Conservation (phyloP, 2,888 invertebrate genomes). For the Autographa gamma region DNA sequence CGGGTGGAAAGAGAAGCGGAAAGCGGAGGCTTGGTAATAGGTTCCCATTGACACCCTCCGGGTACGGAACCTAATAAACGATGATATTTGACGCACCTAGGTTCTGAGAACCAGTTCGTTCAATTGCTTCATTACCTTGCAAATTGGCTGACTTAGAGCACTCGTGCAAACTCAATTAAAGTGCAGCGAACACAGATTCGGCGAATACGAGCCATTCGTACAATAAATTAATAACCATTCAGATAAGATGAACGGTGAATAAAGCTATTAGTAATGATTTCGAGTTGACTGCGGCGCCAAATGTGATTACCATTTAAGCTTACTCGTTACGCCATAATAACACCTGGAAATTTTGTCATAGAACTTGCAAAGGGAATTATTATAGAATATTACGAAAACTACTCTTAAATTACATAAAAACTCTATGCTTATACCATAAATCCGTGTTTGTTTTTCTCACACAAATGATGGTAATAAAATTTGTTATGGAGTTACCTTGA, state of each 20-base stretch:
- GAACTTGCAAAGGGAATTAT: conserved; percentile 17
- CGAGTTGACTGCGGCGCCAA: conserved; percentile 36
- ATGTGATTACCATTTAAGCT: conserved; percentile 50
- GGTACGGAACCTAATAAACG: no score
- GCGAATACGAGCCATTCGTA: conserved; percentile 10
- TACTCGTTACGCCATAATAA: conserved; percentile 43
- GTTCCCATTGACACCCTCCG: no score
- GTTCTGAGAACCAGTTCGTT: conserved; percentile 13
- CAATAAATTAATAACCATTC: conserved; percentile 31
- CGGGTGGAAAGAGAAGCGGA: no score
- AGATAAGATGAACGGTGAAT: conserved; percentile 41
- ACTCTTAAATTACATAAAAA: neutral
- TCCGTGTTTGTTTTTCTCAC: no score
- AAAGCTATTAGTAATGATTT: conserved; percentile 54
- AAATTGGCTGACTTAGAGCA: conserved; percentile 36
- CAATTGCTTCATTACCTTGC: conserved; percentile 42
- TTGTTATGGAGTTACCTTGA: no score
- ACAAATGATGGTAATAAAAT: no score
- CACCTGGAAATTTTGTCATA: conserved; percentile 50
- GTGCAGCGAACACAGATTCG: conserved; percentile 13
- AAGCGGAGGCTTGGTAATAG: no score
- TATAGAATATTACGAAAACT: conserved; percentile 26
- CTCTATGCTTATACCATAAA: no score
- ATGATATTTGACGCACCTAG: neutral
- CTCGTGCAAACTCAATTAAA: conserved; percentile 33